phyloP scores from a whole-genome alignment of 2,888 invertebrate genomes.

The Apamea monoglypha region DNA sequence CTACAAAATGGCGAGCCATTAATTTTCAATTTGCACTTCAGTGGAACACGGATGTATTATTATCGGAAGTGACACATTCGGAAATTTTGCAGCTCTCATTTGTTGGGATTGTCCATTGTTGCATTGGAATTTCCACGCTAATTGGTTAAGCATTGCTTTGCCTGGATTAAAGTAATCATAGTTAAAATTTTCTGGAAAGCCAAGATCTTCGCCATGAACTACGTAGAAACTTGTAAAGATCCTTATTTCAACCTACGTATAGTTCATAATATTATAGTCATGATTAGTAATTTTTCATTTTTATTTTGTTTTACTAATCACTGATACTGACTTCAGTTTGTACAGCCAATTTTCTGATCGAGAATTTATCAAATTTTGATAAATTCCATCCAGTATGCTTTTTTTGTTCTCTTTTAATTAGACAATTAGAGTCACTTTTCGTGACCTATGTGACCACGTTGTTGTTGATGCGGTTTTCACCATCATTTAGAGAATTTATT shows the following conservation, averaged over 20 bases:
- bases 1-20: constrained; percentile 73
- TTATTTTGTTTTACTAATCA: no score
- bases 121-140: background rate
- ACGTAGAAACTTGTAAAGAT: no score
- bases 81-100: background rate
- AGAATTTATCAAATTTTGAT: no score
- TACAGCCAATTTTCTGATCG: no score
- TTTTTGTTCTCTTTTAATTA: background rate
- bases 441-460: background rate
- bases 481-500: background rate
- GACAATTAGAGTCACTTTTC: background rate
- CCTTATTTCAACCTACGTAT: no score
- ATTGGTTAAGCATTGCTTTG: no score
- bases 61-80: constrained; percentile 44
- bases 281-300: no score
- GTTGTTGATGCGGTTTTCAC: background rate
- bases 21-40: constrained; percentile 77
- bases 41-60: constrained; percentile 44
- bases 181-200: no score
- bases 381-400: no score
- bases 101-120: background rate
- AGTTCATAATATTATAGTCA: no score
- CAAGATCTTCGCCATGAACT: no score
- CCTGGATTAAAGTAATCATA: background rate
- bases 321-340: no score